phyloP scores from a whole-genome alignment of 2,888 invertebrate species.

The Sclerodermus sp. region DNA sequence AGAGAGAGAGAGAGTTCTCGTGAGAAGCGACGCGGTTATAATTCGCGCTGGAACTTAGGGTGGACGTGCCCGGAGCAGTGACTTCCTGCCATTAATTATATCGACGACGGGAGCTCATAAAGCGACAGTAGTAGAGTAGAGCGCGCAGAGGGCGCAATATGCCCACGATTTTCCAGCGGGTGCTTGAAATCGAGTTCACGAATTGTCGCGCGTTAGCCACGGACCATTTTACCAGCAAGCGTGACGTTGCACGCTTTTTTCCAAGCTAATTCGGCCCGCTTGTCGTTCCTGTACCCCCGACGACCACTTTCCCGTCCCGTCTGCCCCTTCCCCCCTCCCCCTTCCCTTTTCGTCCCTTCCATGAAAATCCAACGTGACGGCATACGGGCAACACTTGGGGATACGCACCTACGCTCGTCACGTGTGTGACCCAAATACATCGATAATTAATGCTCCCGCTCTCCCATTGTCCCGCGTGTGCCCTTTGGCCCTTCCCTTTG shows the following conservation, averaged over 20 bases:
- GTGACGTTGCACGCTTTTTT: constrained; percentile 48
- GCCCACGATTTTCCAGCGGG: constrained; percentile 42
- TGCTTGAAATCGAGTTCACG: constrained; percentile 8
- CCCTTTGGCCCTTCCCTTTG: constrained; percentile 6
- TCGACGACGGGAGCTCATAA: constrained; percentile 25
- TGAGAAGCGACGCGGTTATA: constrained; percentile 5
- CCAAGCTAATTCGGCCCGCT: constrained; percentile 28
- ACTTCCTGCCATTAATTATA: constrained; percentile 43
- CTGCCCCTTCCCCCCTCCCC: not conserved
- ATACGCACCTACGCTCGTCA: constrained; percentile 3
- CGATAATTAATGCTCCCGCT: constrained; percentile 22
- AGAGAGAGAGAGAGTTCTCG: constrained; percentile 13
- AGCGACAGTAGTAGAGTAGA: not conserved
- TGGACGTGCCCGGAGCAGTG: constrained; percentile 3
- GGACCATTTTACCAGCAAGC: constrained; percentile 56
- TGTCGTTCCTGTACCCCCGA: constrained; percentile 8
- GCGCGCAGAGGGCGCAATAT: constrained; percentile 36
- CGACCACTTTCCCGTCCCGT: constrained; percentile 17
- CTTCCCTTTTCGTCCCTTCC: constrained; percentile 35
- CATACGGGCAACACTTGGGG: constrained; percentile 41
- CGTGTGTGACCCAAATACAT: constrained; percentile 23
- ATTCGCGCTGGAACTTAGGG: not conserved
- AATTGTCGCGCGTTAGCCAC: constrained; percentile 49
- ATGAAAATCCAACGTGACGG: constrained; percentile 55
- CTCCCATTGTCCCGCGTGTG: constrained; percentile 1